These are phyloP conservation scores for Leptobrachium leishanense DNA, from an alignment of 2,113 vertebrate species.

Conservation along the genomic window DNA sequence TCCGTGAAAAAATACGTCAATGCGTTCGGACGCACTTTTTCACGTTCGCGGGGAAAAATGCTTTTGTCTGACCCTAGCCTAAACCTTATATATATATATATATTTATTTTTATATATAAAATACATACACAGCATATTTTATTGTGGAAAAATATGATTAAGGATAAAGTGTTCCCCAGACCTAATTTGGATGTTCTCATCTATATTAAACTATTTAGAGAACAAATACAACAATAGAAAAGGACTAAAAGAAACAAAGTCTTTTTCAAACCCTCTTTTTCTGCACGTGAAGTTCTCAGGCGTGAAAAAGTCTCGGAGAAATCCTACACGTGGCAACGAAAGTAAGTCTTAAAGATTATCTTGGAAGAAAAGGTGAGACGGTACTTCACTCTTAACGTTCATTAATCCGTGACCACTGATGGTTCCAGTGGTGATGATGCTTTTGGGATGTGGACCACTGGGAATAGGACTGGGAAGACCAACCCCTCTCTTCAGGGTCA, in stretches of 20 bases:
- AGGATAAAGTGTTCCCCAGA: too few relatives aligned
- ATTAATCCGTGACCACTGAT: slow-evolving; percentile 36
- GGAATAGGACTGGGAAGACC: slow-evolving; percentile 32
- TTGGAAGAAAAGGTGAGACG: slow-evolving; percentile 31
- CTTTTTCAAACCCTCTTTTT: not conserved
- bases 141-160: too few relatives aligned
- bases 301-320: not conserved
- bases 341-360: not conserved
- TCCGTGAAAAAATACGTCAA: too few relatives aligned
- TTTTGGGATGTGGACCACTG: slow-evolving; percentile 36
- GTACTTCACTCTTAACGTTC: slow-evolving; percentile 43
- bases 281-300: not conserved
- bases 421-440: slow-evolving; percentile 33
- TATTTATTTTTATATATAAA: too few relatives aligned
- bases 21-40: too few relatives aligned
- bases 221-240: not conserved
- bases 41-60: too few relatives aligned
- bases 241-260: not conserved
- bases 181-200: too few relatives aligned
- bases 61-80: too few relatives aligned
- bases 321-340: not conserved
- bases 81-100: too few relatives aligned
- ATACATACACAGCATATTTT: too few relatives aligned
- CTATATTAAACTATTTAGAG: too few relatives aligned
- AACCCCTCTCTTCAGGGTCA: slow-evolving; percentile 43